Evolutionary conservation across 2,797 vertebrate species (phyloP), one percentile per base, ranked within the genome.

Genomic region (Enteromius unitaeniatus): DNA sequence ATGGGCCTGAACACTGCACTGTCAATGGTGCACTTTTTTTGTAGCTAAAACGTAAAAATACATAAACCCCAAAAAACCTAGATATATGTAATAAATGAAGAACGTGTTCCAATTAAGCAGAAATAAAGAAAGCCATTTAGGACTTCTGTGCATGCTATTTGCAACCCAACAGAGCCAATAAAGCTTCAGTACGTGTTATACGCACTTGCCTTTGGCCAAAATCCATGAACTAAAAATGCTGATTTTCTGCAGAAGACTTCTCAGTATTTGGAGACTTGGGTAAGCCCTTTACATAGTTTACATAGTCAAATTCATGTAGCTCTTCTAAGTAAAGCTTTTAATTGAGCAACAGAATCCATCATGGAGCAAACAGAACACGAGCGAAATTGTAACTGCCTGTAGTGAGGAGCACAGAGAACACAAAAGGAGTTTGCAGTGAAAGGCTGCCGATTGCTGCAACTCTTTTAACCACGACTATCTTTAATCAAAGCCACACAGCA

Each of bases 401-500:
- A 60, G 42, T n/a, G 40, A 62, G 9, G 58, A 65, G 60, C 2
- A 60, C 40, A n/a, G 26, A 47, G 60, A 78, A 49, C 42, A 78
- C 76, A 65, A 78, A 78, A 26, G 17, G 49, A 55, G 49, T 45
- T 42, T 21, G 51, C 65, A 45, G 14, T 53, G 21, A 79, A 68
- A 17, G 62, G 64, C 64, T 53, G 13, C 26, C 21, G 23, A 68
- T 37, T 68, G 21, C 79, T 15, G 65, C 37, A 58, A 45, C 49
- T 19, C 53, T 62, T 81, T 81, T 15, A 73, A 47, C 68, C 68
- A 73, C 23, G 58, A 62, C 40, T 13, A 60, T 62, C 53, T 82
- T 74, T 49, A 73, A 74, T 49, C 40, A 74, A 82, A 82, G 45
- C 55, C 68, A 81, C 69, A 69, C 9, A 70, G 23, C 65, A 81